These are phyloP conservation scores for Eugnorisma glareosa DNA, from an alignment of 2,888 invertebrate genomes.

Conservation along the genomic window DNA sequence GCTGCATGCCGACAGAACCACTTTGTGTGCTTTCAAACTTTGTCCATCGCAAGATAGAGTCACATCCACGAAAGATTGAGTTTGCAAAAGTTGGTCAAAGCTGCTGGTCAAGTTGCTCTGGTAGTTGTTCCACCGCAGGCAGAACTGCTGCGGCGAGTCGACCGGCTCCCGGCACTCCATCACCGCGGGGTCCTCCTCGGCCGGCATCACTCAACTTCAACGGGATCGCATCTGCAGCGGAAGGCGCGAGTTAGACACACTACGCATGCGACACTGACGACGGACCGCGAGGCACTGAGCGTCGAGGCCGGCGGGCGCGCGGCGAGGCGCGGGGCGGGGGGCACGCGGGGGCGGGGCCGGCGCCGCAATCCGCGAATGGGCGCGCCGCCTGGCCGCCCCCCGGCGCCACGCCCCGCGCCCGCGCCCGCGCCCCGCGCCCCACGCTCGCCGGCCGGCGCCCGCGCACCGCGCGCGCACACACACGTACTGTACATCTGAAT, in stretches of 20 bases:
- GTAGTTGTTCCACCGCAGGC: conserved; percentile 98
- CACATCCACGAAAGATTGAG: conserved; percentile 97
- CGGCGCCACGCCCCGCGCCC: conserved; percentile 65
- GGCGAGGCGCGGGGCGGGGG: conserved; percentile 77
- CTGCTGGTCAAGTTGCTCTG: conserved; percentile 96
- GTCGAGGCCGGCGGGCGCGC: conserved; percentile 71
- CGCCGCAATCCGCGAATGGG: conserved; percentile 68
- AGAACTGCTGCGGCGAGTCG: conserved; percentile 96
- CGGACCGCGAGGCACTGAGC: conserved; percentile 86
- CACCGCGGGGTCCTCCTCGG: conserved; percentile 88
- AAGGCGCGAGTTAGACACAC: conserved; percentile 76
- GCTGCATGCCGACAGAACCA: conserved; percentile 97
- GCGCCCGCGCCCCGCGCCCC: conserved; percentile 61
- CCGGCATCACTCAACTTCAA: conserved; percentile 85
- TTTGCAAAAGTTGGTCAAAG: conserved; percentile 97
- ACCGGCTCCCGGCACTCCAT: conserved; percentile 86
- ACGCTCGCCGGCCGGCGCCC: conserved; percentile 62
- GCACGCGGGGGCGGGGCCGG: conserved; percentile 75
- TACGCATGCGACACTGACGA: conserved; percentile 80
- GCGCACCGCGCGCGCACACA: conserved; percentile 61
- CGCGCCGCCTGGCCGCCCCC: conserved; percentile 69
- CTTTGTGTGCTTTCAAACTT: conserved; percentile 97
- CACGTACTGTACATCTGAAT: conserved; percentile 45
- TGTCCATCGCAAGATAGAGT: conserved; percentile 97
- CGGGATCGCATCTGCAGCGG: conserved; percentile 86